Evolutionary conservation across 2,113 vertebrate genomes (phyloP), one percentile per base, ranked within the genome.

Genomic region (Neoarius graeffei): DNA sequence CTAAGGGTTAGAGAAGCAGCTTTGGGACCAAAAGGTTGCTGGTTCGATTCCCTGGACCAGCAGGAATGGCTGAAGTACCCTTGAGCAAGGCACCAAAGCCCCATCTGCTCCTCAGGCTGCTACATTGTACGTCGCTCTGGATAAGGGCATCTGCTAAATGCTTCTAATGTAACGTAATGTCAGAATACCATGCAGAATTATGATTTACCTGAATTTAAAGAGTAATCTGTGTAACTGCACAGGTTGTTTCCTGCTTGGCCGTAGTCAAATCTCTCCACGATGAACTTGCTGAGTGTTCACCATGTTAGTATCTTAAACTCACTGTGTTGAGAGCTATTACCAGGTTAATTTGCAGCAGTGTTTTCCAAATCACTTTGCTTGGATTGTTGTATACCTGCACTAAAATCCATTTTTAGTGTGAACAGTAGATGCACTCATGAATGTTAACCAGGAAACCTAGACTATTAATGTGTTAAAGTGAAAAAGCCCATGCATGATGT

Each of bases 151-250:
- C 35, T 42, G 3, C 35, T 42, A 42, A 42, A 42, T 42, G 35
- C 2, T 2, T 42, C 3, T 42, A 3, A 42, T 42, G 35, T 42
- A 35, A 35, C 35, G 35, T 54, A 11, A 7, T 11, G 52, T 54
- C 7, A 48, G 67, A 57, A 35, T 30, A 82, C 93, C 92, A 90
- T 91, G 27, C 92, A 91, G 91, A 91, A 91, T 92, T 91, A 91
- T 85, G 80, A 90, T 93, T 92, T 90, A 81, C 90, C 92, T 92
- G 81, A 89, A 93, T 94, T 93, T 92, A 90, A 90, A 35, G 35
- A 13, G 17, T 85, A 20, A 59, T 50, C 5, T 85, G 74, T 64
- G 66, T 17, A 14, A 20, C 48, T 77, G 74, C 35, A 42, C 35
- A 73, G 69, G 15, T 19, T 48, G 74, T 57, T 77, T 85, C 50